Base-by-base conservation (phyloP, 2,888 invertebrate genomes). In the Ichneumoninae sp. region DNA sequence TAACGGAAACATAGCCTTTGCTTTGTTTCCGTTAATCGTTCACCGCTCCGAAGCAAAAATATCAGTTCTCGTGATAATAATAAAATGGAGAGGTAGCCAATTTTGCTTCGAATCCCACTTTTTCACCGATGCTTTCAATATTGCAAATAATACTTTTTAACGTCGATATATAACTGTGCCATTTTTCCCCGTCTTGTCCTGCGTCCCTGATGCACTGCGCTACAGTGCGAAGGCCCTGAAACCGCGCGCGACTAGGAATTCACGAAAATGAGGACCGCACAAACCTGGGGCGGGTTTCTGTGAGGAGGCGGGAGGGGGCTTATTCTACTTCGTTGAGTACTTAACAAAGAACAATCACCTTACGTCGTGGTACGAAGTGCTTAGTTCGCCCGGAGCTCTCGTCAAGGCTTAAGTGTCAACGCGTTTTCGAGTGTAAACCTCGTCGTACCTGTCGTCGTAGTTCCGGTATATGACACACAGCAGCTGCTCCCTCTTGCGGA, bases 271-370 rank as follows among this genome's bases (percentile, higher is more conserved):
- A n/a, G 16, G 33, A 63, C 6, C 6, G 30, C 63, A 5, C n/a
- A 33, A 63, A 63, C 7, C 52, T 54, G 19, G 19, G 47, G 52
- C 63, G 52, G 13, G 22, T 63, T 65, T 81, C 69, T 6, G 44
- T 47, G 44, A 1, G 13, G 16, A 47, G 44, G 16, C 16, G 16
- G 16, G 44, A 16, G 13, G 44, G 16, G 44, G 5, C 68, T 73
- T 68, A 83, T 77, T 52, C 73, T 79, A 74, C 70, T 83, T 73
- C 54, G 57, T 36, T 75, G 66, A 57, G 70, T 87, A 88, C 89
- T 89, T 88, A 88, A 83, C 84, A 87, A 88, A 86, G 86, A 87
- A 83, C 77, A 88, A 88, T 90, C 88, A 88, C 85, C 85, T 82
- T 83, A 83, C 70, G 85, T 85, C 81, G 77, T 65, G 52, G 63